Conservation (phyloP, 2,888 invertebrate species). For the Polydrusus cervinus region DNA sequence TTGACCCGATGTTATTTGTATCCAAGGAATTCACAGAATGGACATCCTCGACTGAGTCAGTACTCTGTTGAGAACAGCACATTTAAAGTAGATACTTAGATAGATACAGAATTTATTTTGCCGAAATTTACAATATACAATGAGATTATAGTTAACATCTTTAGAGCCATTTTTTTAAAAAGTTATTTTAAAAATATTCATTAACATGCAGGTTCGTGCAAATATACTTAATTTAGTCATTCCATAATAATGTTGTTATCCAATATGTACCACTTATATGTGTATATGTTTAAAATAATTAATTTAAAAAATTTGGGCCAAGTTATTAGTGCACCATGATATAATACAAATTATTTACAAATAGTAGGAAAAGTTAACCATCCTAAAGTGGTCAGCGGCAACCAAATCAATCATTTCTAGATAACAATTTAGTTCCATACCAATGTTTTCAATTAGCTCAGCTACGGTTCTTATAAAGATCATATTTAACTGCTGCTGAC, state of each 20-base stretch:
- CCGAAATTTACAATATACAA: no score
- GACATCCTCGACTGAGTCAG: constrained; percentile 88
- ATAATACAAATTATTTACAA: background rate
- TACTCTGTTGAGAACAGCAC: constrained; percentile 77
- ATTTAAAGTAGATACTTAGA: constrained; percentile 46
- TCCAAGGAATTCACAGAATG: constrained; percentile 84
- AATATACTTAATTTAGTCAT: constrained; percentile 10
- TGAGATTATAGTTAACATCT: no score
- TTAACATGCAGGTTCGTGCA: constrained; percentile 21
- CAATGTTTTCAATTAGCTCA: no score
- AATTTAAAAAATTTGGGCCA: background rate
- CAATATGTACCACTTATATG: no score
- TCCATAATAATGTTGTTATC: background rate
- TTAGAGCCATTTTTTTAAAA: no score
- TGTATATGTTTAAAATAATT: no score
- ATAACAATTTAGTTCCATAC: background rate
- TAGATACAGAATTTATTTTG: background rate
- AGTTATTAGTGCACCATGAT: background rate
- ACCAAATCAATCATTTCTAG: background rate
- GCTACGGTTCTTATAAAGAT: no score
- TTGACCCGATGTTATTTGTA: constrained; percentile 82
- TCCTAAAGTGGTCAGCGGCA: background rate
- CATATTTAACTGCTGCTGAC: no score
- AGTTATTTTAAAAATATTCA: no score
- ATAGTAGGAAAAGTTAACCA: constrained; percentile 1